Evolutionary conservation across 2,888 invertebrate species (phyloP).

Genomic region (Drosophila falleni): DNA sequence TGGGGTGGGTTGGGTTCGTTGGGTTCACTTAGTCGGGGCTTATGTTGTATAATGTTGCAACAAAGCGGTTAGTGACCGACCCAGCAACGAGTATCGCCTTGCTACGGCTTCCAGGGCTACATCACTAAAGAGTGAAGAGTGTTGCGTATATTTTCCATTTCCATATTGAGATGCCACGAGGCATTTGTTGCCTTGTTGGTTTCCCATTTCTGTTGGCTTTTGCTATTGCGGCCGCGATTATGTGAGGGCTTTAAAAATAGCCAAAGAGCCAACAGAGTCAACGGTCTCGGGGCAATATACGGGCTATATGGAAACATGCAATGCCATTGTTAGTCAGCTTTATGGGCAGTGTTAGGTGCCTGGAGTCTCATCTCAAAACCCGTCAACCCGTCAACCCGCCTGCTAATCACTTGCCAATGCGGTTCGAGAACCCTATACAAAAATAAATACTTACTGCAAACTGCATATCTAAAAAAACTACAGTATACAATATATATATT

Average conservation of each 20-base stretch:
- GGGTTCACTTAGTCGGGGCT: constrained; percentile 33
- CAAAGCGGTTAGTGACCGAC: constrained; percentile 72
- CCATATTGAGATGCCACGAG: constrained; percentile 30
- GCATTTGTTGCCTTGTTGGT: constrained; percentile 27
- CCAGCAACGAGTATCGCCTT: constrained; percentile 35
- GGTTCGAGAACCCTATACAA: constrained; percentile 13
- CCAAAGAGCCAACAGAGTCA: constrained; percentile 22
- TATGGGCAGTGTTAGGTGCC: constrained; percentile 13
- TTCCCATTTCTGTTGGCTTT: constrained; percentile 19
- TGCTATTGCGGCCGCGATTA: constrained; percentile 25
- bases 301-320: constrained; percentile 33
- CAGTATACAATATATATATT: constrained; percentile 19
- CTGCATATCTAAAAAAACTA: constrained; percentile 63
- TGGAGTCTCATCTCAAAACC: constrained; percentile 6
- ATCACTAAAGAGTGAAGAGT: constrained; percentile 13
- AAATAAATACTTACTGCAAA: neutral
- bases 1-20: constrained; percentile 42
- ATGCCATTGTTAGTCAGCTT: constrained; percentile 34
- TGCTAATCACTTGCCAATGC: constrained; percentile 53
- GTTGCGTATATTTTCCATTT: constrained; percentile 43
- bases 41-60: constrained; percentile 74
- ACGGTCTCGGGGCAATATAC: constrained; percentile 18
- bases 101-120: constrained; percentile 62
- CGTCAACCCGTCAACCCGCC: neutral
- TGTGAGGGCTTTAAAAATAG: constrained; percentile 50